Conservation (phyloP, 2,797 vertebrate species). For the Peromyscus nudipes region DNA sequence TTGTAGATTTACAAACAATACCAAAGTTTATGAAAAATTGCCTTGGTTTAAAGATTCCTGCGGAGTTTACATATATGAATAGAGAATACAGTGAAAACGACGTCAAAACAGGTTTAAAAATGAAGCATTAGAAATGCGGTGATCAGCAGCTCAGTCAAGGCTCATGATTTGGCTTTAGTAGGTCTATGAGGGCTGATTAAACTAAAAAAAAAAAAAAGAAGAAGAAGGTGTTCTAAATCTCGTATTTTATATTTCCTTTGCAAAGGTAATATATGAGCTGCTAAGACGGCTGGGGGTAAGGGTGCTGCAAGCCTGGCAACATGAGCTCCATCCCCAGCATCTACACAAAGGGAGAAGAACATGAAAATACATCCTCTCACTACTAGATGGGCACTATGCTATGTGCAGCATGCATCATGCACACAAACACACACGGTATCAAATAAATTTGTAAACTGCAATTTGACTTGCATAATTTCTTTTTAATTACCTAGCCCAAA, state of each 20-base stretch:
- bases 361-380: neutral
- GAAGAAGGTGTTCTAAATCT: conserved; percentile 6
- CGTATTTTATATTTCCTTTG: neutral
- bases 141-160: neutral
- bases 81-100: neutral
- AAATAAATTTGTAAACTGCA: neutral
- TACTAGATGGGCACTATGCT: neutral
- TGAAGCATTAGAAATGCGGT: neutral
- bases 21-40: neutral
- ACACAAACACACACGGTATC: neutral
- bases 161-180: neutral
- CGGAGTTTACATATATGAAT: neutral
- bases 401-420: neutral
- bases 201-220: neutral
- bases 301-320: neutral
- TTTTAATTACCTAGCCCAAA: neutral
- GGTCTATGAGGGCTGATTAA: neutral
- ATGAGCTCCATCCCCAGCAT: neutral
- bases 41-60: neutral
- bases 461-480: neutral
- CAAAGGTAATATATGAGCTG: neutral
- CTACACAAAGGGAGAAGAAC: neutral
- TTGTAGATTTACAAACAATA: neutral
- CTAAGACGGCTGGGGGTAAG: neutral
- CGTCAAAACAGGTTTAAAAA: neutral